Conservation (phyloP, 2,113 vertebrate species). For the Gymnogyps californianus region DNA sequence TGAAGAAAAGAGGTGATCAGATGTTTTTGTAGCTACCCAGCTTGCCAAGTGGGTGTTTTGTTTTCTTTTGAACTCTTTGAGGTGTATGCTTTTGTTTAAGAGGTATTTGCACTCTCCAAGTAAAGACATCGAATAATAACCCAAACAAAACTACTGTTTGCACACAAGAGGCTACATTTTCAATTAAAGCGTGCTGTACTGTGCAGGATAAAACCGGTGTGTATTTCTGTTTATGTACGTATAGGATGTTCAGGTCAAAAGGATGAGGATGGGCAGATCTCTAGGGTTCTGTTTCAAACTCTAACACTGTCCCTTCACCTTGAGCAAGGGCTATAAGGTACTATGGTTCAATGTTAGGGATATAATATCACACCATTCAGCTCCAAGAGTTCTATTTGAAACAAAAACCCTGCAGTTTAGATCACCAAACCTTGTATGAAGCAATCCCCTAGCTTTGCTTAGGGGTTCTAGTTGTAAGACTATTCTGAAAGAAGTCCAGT, state of each 20-base stretch:
- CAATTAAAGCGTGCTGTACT: not conserved
- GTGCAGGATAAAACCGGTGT: not conserved
- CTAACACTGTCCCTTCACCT: not conserved
- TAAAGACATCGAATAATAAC: not conserved
- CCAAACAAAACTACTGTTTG: not conserved
- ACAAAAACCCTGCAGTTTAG: not conserved
- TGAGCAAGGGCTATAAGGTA: not conserved
- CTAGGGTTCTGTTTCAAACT: not conserved
- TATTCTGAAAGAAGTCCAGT: not conserved
- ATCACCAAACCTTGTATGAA: not conserved
- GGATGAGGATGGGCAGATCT: constrained; percentile 35
- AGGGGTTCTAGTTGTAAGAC: not conserved
- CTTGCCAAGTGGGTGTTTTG: not conserved
- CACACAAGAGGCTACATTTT: not conserved
- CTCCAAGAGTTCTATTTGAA: not conserved
- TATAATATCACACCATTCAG: not conserved
- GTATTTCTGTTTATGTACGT: not conserved
- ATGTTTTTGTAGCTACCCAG: not conserved
- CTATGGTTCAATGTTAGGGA: not conserved
- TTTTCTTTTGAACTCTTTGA: not conserved
- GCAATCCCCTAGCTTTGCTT: not conserved
- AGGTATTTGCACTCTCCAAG: not conserved
- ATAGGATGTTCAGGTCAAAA: not conserved
- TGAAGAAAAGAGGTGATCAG: not conserved
- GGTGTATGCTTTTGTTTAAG: not conserved